Evolutionary conservation across 2,113 vertebrate species (phyloP).

Genomic region (Hucho hucho): DNA sequence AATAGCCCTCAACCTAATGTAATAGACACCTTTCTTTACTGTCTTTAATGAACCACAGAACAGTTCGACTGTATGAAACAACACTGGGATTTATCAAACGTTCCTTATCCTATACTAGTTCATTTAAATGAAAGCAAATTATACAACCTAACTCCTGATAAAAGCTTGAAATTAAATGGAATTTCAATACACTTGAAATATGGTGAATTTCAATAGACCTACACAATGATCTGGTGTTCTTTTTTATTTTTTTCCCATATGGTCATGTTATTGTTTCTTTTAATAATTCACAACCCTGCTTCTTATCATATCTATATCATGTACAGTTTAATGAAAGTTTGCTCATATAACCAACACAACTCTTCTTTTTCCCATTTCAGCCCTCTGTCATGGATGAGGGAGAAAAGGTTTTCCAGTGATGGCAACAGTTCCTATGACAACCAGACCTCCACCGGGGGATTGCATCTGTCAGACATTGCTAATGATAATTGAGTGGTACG

Average conservation of each 20-base stretch:
- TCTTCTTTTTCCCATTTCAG: not conserved
- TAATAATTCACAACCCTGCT: not conserved
- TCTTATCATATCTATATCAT: not conserved
- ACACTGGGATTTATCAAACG: not conserved
- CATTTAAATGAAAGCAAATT: not conserved
- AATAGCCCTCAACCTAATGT: not conserved
- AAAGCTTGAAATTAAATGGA: not conserved
- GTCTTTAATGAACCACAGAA: not conserved
- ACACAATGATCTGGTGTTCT: not conserved
- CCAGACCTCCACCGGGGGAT: conserved; percentile 12
- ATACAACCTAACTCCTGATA: not conserved
- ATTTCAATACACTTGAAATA: too few species aligned
- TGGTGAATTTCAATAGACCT: too few species aligned
- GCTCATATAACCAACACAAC: not conserved
- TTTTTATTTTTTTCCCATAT: not conserved
- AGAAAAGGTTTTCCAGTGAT: not conserved
- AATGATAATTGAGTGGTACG: conserved; percentile 44
- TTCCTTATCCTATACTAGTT: not conserved
- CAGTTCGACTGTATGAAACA: not conserved
- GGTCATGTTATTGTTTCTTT: not conserved
- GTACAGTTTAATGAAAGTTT: not conserved
- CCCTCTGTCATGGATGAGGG: not conserved
- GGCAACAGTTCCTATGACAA: conserved; percentile 12
- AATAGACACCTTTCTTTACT: not conserved
- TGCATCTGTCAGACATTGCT: conserved; percentile 21